Evolutionary conservation across 2,888 invertebrate species (phyloP), one percentile per base, ranked within the genome.

Genomic region (Oligia fasciuncula): DNA sequence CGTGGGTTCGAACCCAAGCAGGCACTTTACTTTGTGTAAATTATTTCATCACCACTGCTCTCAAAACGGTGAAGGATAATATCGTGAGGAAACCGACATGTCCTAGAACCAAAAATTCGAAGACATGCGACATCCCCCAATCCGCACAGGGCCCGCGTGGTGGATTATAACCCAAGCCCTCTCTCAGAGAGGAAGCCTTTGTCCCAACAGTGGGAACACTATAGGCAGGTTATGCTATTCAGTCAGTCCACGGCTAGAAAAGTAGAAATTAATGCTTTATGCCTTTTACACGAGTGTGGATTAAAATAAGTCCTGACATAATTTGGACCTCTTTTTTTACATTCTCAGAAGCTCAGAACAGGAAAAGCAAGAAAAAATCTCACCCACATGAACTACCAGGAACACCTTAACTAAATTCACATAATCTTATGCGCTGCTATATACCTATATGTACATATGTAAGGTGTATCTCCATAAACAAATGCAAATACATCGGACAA

Each of bases 401-500:
- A 79, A 40, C 35, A 71, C 4, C 43, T 9, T 17, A 79, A 43
- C 49, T 51, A 60, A 19, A 84, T 83, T 66, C 66, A 73, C 57
- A 65, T 51, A 69, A 77, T 67, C 43, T 29, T 65, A 66, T 71
- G 35, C n/a, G 68, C 43, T 54, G n/a, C 43, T 74, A 5, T 35
- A 80, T 35, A 4, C 8, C 54, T 68, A 78, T 71, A 57, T 70
- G 57, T 67, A 66, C 66, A 69, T 62, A 69, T 62, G 60, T 70
- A 73, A 54, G 57, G 74, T 77, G 75, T 83, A 66, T 43, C 72
- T 75, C 88, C 81, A 87, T 88, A 86, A 89, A 85, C 65, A 75
- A 85, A 88, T 88, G 86, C 85, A 85, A 88, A 87, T 84, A 60
- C 54, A 65, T 73, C 65, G 80, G 73, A 72, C 79, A 75, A 73